Evolutionary conservation across 2,888 invertebrate species (phyloP).

Genomic region (Hylaea fasciaria): DNA sequence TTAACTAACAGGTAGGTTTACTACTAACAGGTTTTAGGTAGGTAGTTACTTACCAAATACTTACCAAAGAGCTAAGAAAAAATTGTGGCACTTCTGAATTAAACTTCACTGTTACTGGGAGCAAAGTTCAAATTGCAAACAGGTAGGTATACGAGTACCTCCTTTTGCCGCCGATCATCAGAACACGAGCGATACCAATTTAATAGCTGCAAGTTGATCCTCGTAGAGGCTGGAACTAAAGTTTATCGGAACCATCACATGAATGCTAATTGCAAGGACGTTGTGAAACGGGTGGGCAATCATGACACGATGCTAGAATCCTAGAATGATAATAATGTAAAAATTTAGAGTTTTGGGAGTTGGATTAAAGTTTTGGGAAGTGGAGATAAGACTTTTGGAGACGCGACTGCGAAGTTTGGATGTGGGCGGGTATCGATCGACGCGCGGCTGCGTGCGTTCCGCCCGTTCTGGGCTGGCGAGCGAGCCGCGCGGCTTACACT

Average conservation of each 20-base stretch:
- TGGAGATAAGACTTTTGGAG: conserved; percentile 34
- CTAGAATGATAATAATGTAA: neutral
- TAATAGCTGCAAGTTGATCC: no score
- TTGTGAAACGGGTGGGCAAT: neutral
- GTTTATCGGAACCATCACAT: neutral
- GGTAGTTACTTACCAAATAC: no score
- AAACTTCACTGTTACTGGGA: no score
- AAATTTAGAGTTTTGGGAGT: conserved; percentile 1
- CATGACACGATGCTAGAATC: neutral
- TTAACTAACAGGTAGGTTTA: no score
- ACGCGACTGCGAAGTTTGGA: conserved; percentile 54
- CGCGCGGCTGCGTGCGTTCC: conserved; percentile 67
- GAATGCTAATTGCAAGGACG: conserved; percentile 5
- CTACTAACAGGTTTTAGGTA: no score
- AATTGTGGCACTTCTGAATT: no score
- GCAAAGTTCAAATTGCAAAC: no score
- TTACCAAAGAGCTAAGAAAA: no score
- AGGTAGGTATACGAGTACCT: no score
- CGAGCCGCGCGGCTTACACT: conserved; percentile 35
- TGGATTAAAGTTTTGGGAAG: conserved; percentile 24
- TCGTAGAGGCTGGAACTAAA: no score
- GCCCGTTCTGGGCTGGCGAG: conserved; percentile 36
- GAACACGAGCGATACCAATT: no score
- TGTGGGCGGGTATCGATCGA: conserved; percentile 82
- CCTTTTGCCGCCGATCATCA: no score